Conservation (phyloP, 2,113 vertebrate genomes). For the Elgaria multicarinata region DNA sequence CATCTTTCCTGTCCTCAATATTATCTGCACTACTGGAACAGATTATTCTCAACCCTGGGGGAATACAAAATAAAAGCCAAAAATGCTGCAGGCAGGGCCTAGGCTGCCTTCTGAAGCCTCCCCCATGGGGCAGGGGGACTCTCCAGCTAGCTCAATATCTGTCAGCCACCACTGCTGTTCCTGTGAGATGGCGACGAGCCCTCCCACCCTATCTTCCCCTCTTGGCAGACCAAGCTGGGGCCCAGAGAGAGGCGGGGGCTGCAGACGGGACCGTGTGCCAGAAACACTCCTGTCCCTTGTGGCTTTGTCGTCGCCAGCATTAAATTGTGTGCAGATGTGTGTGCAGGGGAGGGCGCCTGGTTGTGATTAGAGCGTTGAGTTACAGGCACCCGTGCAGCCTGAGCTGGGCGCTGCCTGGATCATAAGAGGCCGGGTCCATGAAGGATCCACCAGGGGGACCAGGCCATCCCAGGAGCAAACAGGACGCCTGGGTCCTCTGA, state of each 20-base stretch:
- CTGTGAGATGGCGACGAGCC: fast-evolving
- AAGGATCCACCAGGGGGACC: constrained; percentile 33
- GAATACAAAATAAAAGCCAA: background rate
- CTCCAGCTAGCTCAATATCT: background rate
- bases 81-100: background rate
- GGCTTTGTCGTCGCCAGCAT: constrained; percentile 32
- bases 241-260: constrained; percentile 24
- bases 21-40: background rate
- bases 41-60: background rate
- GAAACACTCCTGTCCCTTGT: constrained; percentile 36
- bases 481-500: background rate
- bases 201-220: constrained; percentile 1
- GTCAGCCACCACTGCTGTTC: background rate
- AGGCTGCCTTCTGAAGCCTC: background rate
- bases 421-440: constrained; percentile 10
- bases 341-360: constrained; percentile 29
- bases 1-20: background rate
- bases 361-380: constrained; percentile 46
- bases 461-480: constrained; percentile 25
- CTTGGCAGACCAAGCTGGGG: background rate
- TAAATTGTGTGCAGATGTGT: constrained; percentile 62
- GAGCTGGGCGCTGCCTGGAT: background rate
- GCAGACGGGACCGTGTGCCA: constrained; percentile 23
- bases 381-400: constrained; percentile 26
- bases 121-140: too few species aligned